Conservation (phyloP, 2,113 vertebrate species). For the Ellobius talpinus region DNA sequence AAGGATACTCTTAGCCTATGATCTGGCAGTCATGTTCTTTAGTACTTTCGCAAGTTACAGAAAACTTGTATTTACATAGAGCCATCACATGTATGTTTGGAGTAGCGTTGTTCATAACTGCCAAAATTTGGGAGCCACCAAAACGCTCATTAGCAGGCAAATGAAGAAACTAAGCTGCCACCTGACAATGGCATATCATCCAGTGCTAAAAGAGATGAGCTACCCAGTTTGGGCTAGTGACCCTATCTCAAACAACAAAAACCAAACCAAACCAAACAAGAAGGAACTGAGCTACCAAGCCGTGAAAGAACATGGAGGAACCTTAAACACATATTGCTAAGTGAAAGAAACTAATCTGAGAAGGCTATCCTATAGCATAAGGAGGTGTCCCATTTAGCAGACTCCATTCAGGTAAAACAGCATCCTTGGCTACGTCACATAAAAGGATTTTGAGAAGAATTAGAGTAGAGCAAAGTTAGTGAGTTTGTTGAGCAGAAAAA, state of each 20-base stretch:
- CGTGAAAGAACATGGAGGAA: not conserved
- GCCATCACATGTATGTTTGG: not conserved
- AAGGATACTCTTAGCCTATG: not conserved
- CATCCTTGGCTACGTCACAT: not conserved
- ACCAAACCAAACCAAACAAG: not conserved
- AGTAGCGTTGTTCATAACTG: conserved; percentile 15
- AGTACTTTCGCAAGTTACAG: not conserved
- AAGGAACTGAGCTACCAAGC: not conserved
- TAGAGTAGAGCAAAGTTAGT: not conserved
- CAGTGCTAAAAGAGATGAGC: not conserved
- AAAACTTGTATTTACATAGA: not conserved
- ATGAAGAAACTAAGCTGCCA: not conserved
- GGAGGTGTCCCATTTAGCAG: not conserved
- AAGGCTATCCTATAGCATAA: not conserved
- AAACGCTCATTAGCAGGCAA: not conserved
- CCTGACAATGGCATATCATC: not conserved
- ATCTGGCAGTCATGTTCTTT: not conserved
- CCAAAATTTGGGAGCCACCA: not conserved
- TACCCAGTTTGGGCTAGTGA: not conserved
- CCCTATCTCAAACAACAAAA: not conserved
- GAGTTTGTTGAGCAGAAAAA: not conserved
- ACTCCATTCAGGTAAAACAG: not conserved
- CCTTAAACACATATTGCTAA: not conserved
- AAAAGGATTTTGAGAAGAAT: not conserved
- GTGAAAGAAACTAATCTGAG: not conserved